Percentiles rank a stretch among this genome's conserved stretches.
phyloP scores from a whole-genome alignment of 2,888 invertebrate genomes.

The Lithosia quadra region DNA sequence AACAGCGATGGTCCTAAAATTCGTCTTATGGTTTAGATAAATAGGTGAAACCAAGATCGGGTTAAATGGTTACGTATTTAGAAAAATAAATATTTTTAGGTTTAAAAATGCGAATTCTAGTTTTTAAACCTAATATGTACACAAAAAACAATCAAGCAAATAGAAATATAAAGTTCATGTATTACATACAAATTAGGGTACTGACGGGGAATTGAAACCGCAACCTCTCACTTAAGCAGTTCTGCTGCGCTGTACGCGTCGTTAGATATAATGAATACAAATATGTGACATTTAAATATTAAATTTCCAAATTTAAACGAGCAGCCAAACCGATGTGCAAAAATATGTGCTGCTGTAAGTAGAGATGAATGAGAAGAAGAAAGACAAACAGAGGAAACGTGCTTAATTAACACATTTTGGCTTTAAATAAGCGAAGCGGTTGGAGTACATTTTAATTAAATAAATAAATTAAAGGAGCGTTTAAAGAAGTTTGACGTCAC shows the following conservation, averaged over 20 bases:
- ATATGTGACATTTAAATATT: neutral
- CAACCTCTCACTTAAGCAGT: neutral
- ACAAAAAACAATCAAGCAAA: too few relatives aligned
- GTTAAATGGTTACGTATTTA: too few relatives aligned
- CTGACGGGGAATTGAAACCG: neutral
- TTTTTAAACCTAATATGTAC: too few relatives aligned
- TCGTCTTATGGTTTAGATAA: too few relatives aligned
- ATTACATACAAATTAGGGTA: neutral
- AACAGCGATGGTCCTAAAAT: too few relatives aligned
- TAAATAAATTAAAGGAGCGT: neutral
- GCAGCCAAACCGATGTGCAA: neutral
- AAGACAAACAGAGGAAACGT: neutral
- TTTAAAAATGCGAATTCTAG: too few relatives aligned
- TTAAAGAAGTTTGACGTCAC: neutral
- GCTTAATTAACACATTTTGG: neutral
- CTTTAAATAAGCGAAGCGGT: neutral
- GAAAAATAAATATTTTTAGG: too few relatives aligned
- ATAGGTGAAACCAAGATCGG: too few relatives aligned
- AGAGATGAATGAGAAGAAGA: neutral
- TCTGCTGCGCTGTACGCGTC: neutral
- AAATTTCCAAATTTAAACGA: neutral
- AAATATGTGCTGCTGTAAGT: neutral
- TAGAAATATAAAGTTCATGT: too few relatives aligned
- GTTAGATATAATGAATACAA: neutral
- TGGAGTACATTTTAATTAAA: slow-evolving; percentile 6